phyloP scores from a whole-genome alignment of 2,888 invertebrate genomes.

The Stratiomys singularior region DNA sequence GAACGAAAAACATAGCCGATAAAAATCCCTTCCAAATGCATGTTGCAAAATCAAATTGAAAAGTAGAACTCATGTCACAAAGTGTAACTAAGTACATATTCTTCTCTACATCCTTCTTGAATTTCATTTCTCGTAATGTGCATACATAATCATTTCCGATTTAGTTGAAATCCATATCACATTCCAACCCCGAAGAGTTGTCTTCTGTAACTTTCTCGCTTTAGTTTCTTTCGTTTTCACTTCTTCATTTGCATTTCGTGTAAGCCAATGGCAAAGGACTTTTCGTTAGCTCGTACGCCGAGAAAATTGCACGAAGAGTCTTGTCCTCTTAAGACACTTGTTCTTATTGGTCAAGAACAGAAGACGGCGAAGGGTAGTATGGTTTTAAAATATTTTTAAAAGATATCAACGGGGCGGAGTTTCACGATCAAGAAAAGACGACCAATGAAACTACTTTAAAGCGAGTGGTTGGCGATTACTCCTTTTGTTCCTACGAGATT shows the following conservation, averaged over 20 bases:
- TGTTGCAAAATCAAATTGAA: too few species aligned
- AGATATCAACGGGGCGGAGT: slow-evolving; percentile 35
- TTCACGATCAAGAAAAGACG: slow-evolving; percentile 31
- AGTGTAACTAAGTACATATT: background rate
- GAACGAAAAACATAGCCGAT: too few species aligned
- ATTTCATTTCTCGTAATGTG: background rate
- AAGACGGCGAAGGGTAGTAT: background rate
- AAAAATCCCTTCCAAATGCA: too few species aligned
- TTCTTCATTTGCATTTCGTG: slow-evolving; percentile 21
- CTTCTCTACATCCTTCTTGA: background rate
- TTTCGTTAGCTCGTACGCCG: background rate
- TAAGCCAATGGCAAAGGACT: slow-evolving; percentile 31
- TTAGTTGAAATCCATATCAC: background rate
- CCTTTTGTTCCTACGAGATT: slow-evolving; percentile 11
- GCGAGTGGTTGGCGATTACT: slow-evolving; percentile 20
- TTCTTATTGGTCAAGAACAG: slow-evolving; percentile 43
- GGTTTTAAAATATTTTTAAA: slow-evolving; percentile 24
- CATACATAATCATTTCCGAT: slow-evolving; percentile 2
- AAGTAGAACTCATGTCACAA: too few species aligned
- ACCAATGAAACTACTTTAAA: slow-evolving; percentile 37
- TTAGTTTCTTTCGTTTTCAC: slow-evolving; percentile 21
- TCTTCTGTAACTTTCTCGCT: slow-evolving; percentile 21
- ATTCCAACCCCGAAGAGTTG: background rate
- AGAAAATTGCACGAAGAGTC: background rate
- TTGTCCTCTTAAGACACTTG: slow-evolving; percentile 4